Percentiles rank a stretch among this genome's conserved stretches.
These are phyloP conservation scores for Meleagris gallopavo DNA, from an alignment of 2,113 vertebrate genomes.

Conservation along the genomic window DNA sequence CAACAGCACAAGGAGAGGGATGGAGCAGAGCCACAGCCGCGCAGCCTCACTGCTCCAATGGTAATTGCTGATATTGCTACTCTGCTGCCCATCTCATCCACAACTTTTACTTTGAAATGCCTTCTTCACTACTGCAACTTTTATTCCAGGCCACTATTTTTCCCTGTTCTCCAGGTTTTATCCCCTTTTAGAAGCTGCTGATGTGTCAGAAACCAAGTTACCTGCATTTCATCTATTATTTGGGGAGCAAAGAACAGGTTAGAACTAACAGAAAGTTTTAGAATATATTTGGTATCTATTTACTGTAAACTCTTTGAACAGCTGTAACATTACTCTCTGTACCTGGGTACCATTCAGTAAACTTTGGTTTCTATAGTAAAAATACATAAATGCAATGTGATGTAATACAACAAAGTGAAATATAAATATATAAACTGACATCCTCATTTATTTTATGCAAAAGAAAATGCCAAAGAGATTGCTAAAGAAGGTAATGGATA, in stretches of 20 bases:
- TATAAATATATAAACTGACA: background rate
- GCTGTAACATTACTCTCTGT: background rate
- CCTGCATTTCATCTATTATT: background rate
- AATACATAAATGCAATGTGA: background rate
- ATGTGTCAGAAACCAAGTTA: conserved; percentile 41
- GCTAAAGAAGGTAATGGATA: background rate
- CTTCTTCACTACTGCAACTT: background rate
- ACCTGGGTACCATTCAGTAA: background rate
- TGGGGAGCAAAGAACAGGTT: background rate
- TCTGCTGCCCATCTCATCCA: background rate
- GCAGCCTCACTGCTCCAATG: background rate
- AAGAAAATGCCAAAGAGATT: background rate
- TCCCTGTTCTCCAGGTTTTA: background rate
- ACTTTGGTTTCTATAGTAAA: conserved; percentile 5
- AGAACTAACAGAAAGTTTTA: background rate
- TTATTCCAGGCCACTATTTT: background rate
- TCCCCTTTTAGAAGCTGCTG: background rate
- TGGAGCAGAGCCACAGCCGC: background rate
- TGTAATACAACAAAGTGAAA: background rate
- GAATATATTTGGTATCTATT: conserved; percentile 8
- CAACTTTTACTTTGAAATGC: background rate
- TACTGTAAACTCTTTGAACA: background rate
- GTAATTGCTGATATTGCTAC: background rate
- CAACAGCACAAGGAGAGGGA: background rate
- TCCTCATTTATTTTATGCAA: background rate